Evolutionary conservation across 2,113 vertebrate species (phyloP), one percentile per base, ranked within the genome.

Genomic region (Eretmochelys imbricata): DNA sequence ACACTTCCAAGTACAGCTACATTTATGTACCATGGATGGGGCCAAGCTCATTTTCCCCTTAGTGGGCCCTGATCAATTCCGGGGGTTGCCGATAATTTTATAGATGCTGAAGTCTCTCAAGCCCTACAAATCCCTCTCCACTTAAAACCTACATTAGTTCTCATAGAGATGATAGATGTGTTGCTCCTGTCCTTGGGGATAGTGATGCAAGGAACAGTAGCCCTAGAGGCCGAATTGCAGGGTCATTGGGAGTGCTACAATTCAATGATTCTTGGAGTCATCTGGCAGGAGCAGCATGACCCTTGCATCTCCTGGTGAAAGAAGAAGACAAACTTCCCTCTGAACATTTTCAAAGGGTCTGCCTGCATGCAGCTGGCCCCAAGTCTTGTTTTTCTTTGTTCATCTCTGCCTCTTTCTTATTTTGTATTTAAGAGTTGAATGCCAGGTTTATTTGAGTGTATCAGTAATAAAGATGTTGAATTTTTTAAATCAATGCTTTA

Each of bases 401-500:
- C 20, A 3, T 78, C 80, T 22, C 11, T 85, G 5, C 2, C 29
- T 12, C 91, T 90, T 6, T 91, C 29, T 35, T 19, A 2, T 87
- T 85, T 84, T 51, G 17, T 38, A 83, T 46, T 8, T 54, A 55
- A 35, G 2, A 53, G 7, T 57, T 65, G 14, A 4, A 27, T 9
- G 24, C 29, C 51, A 0, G 0, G 11, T 78, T 89, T 57, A 46
- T 78, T 89, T 57, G 46, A 55, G 48, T 2, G 27, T 3, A 8
- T 25, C 0, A 3, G 0, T 3, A 59, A 38, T 35, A 12, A 84
- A 19, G 2, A 46, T 55, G 12, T 3, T 35, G 50, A 7, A 46
- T 91, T 82, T 85, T 72, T n/a, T 62, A 75, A 31, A 57, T 3
- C 65, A 25, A 8, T 0, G 0, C 50, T 10, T 22, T 2, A 82